Percentiles rank a stretch among this genome's conserved stretches.
phyloP scores from a whole-genome alignment of 2,888 invertebrate species.

The Conomelus anceps region DNA sequence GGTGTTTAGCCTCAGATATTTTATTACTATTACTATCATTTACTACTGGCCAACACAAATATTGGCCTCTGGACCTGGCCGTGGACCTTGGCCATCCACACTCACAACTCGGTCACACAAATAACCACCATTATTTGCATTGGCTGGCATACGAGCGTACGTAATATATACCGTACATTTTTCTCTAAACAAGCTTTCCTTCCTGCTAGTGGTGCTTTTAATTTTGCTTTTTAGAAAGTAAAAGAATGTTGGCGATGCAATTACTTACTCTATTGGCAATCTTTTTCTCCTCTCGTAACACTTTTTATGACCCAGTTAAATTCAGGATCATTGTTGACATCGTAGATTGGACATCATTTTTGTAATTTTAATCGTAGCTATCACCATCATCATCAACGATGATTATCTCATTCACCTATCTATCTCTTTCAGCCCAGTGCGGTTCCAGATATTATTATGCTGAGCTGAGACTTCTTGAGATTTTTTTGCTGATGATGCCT shows the following conservation, averaged over 20 bases:
- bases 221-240: background rate
- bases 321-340: background rate
- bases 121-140: background rate
- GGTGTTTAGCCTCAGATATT: background rate
- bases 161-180: background rate
- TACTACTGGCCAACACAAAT: background rate
- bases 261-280: background rate
- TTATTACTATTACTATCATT: background rate
- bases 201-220: background rate
- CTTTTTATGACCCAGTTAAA: background rate
- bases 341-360: background rate
- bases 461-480: too few species aligned
- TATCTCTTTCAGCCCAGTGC: background rate
- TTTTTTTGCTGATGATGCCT: too few species aligned
- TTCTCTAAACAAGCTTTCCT: background rate
- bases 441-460: too few species aligned
- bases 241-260: background rate
- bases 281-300: background rate
- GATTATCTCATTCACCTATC: background rate
- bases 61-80: background rate
- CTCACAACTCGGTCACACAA: background rate
- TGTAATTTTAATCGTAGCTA: background rate
- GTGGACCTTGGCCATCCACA: too few species aligned
- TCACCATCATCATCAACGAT: too few species aligned
- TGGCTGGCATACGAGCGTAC: too few species aligned